Evolutionary conservation across 2,888 invertebrate genomes (phyloP).

Genomic region (Pharmacophagus antenor): DNA sequence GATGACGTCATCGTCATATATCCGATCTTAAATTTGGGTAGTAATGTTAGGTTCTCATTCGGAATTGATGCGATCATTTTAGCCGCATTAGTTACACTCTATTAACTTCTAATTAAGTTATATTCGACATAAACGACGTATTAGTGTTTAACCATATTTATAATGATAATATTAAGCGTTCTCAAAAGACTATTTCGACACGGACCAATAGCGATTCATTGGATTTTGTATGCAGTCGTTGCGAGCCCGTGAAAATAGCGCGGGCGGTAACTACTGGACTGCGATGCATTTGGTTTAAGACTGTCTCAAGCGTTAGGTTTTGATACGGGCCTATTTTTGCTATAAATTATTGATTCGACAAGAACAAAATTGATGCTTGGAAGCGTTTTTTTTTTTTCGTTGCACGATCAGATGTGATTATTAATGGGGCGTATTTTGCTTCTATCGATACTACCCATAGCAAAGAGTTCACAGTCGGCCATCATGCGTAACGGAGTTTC

Average conservation of each 20-base stretch:
- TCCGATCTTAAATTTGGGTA: not conserved
- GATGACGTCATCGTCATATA: not conserved
- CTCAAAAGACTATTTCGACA: constrained; percentile 32
- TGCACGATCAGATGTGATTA: too few relatives aligned
- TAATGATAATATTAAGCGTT: constrained; percentile 21
- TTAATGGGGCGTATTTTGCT: too few relatives aligned
- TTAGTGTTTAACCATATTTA: constrained; percentile 27
- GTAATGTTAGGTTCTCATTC: not conserved
- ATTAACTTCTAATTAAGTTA: constrained; percentile 33
- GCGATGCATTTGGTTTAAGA: constrained; percentile 41
- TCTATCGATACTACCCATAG: constrained; percentile 33
- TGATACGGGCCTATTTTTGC: constrained; percentile 47
- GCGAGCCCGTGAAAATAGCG: constrained; percentile 14
- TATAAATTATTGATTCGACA: constrained; percentile 31
- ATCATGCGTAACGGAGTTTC: not conserved
- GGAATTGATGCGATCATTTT: not conserved
- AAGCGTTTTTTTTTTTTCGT: too few relatives aligned
- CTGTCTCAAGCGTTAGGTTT: constrained; percentile 43
- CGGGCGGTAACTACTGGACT: constrained; percentile 30
- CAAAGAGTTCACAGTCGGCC: constrained; percentile 30
- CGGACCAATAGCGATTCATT: constrained; percentile 41
- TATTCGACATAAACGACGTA: constrained; percentile 29
- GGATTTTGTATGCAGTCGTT: constrained; percentile 30
- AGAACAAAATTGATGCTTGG: too few relatives aligned
- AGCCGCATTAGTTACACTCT: constrained; percentile 33